Base-by-base conservation (phyloP, 2,888 invertebrate species). In the Lymantria monacha region DNA sequence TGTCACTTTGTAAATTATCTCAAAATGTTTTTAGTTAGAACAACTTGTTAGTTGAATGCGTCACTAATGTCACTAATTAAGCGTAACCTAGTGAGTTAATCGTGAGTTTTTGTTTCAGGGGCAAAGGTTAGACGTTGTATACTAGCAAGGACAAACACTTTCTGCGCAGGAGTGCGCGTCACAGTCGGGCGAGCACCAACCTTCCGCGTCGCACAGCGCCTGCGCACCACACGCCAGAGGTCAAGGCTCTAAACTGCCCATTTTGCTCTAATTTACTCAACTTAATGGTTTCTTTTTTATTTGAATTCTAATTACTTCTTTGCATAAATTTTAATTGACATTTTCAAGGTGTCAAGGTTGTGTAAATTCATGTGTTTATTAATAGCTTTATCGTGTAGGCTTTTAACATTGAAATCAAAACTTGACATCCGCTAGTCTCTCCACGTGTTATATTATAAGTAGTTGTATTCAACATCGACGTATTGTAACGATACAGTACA, bases 141-240 rank as follows among this genome's bases (percentile, higher is more conserved):
- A 64, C 67, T 69, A 68, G 66, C 88, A 90, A 91, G 89, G 89
- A 88, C 90, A 85, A 76, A 80, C 83, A 77, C 83, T 88, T 87
- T 89, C 88, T 87, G 86, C 87, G 87, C 87, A 86, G 86, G 87
- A 83, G 79, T 76, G 58, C 74, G 80, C 75, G 85, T 81, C 78
- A 66, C 83, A 85, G 79, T 81, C 75, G 85, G 74, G 63, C 70
- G 85, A 69, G 53, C 86, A 69, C 78, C 66, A 76, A 73, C 75
- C 90, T 91, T 91, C 90, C 90, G 89, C 83, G 71, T 87, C 77
- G 79, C 72, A 74, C 74, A 72, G 72, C 68, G 69, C 66, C 66
- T 63, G 66, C 57, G 55, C 61, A 46, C 63, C 69, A 64, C 70
- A 69, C 74, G 68, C 72, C 53, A 72, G 68, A 76, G 83, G 85